phyloP scores from a whole-genome alignment of 2,888 invertebrate species.

The Dasysyrphus albostriatus region DNA sequence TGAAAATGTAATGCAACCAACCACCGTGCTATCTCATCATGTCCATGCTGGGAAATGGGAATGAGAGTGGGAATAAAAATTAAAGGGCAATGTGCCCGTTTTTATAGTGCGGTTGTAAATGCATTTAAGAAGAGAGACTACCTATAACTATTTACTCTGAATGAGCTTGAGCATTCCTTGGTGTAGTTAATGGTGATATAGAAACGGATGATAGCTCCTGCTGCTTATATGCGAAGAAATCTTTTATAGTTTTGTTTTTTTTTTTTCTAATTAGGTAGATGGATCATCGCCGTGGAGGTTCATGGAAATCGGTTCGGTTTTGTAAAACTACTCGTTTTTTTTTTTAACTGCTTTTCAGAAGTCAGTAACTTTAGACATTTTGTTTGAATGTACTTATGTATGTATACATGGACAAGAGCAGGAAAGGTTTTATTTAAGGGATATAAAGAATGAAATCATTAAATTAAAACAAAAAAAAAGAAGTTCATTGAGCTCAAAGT shows the following conservation, averaged over 20 bases:
- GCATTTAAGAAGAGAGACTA: constrained; percentile 53
- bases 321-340: constrained; percentile 29
- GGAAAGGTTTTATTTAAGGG: background rate
- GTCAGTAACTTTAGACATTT: constrained; percentile 18
- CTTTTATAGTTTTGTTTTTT: constrained; percentile 28
- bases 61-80: constrained; percentile 59
- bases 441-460: background rate
- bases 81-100: constrained; percentile 68
- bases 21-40: constrained; percentile 12
- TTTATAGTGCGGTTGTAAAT: constrained; percentile 52
- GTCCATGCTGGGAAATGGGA: constrained; percentile 16
- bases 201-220: constrained; percentile 27
- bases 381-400: too few species aligned
- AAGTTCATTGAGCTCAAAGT: background rate
- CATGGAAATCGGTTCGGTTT: constrained; percentile 38
- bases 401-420: too few species aligned
- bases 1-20: constrained; percentile 43
- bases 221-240: background rate
- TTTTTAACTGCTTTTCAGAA: background rate
- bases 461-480: background rate
- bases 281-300: constrained; percentile 57
- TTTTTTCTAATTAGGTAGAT: constrained; percentile 65
- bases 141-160: constrained; percentile 32
- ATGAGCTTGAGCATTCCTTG: constrained; percentile 41
- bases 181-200: constrained; percentile 19